These are phyloP conservation scores for Apodemus agrarius DNA, from an alignment of 2,797 vertebrate genomes.

Conservation along the genomic window DNA sequence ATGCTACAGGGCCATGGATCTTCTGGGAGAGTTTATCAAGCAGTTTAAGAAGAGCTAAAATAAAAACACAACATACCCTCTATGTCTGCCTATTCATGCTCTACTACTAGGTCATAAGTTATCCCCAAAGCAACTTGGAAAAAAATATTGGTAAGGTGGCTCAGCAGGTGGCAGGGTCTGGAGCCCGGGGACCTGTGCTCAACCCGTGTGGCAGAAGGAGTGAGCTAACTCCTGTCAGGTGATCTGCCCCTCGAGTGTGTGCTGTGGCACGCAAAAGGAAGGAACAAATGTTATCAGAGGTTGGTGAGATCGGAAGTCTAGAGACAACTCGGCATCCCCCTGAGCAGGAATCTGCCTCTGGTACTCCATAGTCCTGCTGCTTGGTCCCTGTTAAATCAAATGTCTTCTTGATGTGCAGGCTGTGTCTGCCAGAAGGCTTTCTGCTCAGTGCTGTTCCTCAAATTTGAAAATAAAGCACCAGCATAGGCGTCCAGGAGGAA, in stretches of 20 bases:
- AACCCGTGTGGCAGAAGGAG: not conserved
- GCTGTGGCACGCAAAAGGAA: not conserved
- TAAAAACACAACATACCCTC: not conserved
- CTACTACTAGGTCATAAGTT: not conserved
- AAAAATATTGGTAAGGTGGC: not conserved
- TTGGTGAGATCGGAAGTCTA: not conserved
- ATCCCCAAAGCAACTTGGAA: not conserved
- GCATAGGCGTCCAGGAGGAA: not conserved
- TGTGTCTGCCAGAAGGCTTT: slow-evolving; percentile 4
- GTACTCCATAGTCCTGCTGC: not conserved
- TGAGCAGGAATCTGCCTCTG: not conserved
- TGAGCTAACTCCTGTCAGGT: not conserved
- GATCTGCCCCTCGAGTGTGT: not conserved
- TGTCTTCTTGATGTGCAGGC: slow-evolving; percentile 29
- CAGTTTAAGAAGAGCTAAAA: not conserved
- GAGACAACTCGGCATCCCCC: not conserved
- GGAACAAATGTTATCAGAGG: not conserved
- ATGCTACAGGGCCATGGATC: not conserved
- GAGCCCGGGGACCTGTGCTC: not conserved
- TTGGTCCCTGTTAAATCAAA: not conserved
- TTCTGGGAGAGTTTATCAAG: not conserved
- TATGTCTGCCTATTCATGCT: not conserved
- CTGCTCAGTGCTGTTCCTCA: slow-evolving; percentile 27
- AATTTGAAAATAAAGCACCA: slow-evolving; percentile 35
- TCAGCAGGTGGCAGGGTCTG: not conserved